A percentile compares a stretch with the other conserved stretches of the same genome.
Conservation (phyloP, 2,113 vertebrate species). For the Poeciliopsis occidentalis region DNA sequence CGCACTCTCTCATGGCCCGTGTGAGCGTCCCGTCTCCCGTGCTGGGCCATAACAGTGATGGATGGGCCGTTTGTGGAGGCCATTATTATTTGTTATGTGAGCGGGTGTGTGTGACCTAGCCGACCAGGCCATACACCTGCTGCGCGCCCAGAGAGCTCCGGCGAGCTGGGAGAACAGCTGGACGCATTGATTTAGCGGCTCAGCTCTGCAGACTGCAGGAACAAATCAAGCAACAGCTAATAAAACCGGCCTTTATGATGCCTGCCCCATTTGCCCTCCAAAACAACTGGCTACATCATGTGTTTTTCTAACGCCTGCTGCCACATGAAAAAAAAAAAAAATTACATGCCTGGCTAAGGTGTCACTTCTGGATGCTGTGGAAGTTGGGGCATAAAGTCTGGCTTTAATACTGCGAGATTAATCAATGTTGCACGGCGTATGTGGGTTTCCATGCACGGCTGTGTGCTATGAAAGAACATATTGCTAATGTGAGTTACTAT, state of each 20-base stretch:
- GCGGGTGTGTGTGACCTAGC: slow-evolving; percentile 88
- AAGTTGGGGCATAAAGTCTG: slow-evolving; percentile 82
- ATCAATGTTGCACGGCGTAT: slow-evolving; percentile 61
- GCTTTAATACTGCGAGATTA: slow-evolving; percentile 76
- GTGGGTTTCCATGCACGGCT: slow-evolving; percentile 23
- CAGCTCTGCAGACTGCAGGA: slow-evolving; percentile 90
- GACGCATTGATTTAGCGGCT: slow-evolving; percentile 93
- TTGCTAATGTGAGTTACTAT: background rate
- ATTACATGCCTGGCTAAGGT: slow-evolving; percentile 90
- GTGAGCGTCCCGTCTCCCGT: slow-evolving; percentile 79
- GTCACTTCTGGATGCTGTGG: slow-evolving; percentile 89
- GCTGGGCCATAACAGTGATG: slow-evolving; percentile 91
- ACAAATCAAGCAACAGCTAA: slow-evolving; percentile 96
- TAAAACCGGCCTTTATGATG: slow-evolving; percentile 93
- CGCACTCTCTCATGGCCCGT: slow-evolving; percentile 52
- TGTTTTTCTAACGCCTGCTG: slow-evolving; percentile 91
- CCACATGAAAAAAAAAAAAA: slow-evolving; percentile 82
- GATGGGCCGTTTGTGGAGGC: slow-evolving; percentile 92
- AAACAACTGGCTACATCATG: slow-evolving; percentile 97
- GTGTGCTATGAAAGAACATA: background rate
- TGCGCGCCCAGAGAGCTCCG: slow-evolving; percentile 85
- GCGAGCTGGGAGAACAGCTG: slow-evolving; percentile 90
- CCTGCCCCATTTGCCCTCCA: slow-evolving; percentile 82
- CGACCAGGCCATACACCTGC: slow-evolving; percentile 93
- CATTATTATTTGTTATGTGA: slow-evolving; percentile 98